These are phyloP conservation scores for Lagria hirta DNA, from an alignment of 2,888 invertebrate genomes.

Conservation along the genomic window DNA sequence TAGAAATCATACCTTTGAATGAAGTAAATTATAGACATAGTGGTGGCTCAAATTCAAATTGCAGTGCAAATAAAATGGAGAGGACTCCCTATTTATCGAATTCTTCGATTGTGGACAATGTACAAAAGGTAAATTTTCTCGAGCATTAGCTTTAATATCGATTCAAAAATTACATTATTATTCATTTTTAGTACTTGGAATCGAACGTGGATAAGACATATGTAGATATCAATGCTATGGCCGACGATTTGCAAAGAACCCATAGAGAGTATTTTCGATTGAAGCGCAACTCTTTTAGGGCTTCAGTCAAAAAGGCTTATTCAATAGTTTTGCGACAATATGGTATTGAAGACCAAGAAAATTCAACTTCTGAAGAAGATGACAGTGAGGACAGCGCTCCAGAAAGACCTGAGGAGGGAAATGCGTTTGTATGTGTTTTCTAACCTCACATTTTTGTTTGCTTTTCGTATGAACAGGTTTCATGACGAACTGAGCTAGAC, in stretches of 20 bases:
- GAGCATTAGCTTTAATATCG: constrained; percentile 4
- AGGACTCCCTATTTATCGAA: constrained; percentile 50
- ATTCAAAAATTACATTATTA: neutral
- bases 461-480: too few relatives aligned
- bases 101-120: constrained; percentile 56
- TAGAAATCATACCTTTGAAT: constrained; percentile 34
- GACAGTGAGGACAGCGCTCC: constrained; percentile 46
- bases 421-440: constrained; percentile 8
- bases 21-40: constrained; percentile 18
- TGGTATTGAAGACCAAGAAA: constrained; percentile 59
- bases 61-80: constrained; percentile 29
- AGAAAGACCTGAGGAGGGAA: constrained; percentile 22
- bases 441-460: constrained; percentile 6
- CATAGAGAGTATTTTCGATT: constrained; percentile 78
- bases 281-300: constrained; percentile 77
- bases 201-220: constrained; percentile 78
- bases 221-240: constrained; percentile 82
- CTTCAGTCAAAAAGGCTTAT: constrained; percentile 76
- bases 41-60: constrained; percentile 3
- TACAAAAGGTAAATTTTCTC: constrained; percentile 54
- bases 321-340: constrained; percentile 71
- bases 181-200: constrained; percentile 67
- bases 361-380: constrained; percentile 61
- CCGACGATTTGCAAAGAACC: constrained; percentile 73
- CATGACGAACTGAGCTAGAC: too few relatives aligned